Conservation (phyloP, 2,888 invertebrate genomes). For the Pherbina coryleti region DNA sequence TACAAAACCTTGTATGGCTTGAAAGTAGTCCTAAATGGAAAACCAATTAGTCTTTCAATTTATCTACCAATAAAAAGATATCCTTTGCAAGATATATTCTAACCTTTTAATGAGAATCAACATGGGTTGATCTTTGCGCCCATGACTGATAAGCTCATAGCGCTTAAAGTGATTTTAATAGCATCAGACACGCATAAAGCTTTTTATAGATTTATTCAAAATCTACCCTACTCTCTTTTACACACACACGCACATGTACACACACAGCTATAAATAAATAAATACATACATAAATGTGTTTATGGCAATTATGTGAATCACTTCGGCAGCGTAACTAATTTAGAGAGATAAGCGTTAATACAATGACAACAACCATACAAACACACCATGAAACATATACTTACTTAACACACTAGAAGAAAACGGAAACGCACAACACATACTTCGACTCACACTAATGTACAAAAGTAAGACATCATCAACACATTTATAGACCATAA, state of each 20-base stretch:
- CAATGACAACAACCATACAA: not conserved
- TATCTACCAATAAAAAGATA: too few relatives aligned
- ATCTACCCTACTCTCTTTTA: not conserved
- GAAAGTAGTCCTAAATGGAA: too few relatives aligned
- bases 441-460: not conserved
- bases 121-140: too few relatives aligned
- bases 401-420: not conserved
- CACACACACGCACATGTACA: not conserved
- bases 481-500: not conserved
- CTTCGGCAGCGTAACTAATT: constrained; percentile 15
- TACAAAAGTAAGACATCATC: not conserved
- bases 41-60: too few relatives aligned
- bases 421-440: too few relatives aligned
- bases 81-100: too few relatives aligned
- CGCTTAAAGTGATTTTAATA: too few relatives aligned
- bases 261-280: not conserved
- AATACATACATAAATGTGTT: constrained; percentile 4
- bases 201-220: too few relatives aligned
- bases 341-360: constrained; percentile 6
- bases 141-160: too few relatives aligned
- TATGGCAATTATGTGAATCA: constrained; percentile 22
- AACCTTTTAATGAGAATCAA: too few relatives aligned
- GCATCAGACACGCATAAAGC: too few relatives aligned
- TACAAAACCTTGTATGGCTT: too few relatives aligned
- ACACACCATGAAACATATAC: not conserved